Conservation (phyloP, 2,113 vertebrate species). For the Tyrannus savana region DNA sequence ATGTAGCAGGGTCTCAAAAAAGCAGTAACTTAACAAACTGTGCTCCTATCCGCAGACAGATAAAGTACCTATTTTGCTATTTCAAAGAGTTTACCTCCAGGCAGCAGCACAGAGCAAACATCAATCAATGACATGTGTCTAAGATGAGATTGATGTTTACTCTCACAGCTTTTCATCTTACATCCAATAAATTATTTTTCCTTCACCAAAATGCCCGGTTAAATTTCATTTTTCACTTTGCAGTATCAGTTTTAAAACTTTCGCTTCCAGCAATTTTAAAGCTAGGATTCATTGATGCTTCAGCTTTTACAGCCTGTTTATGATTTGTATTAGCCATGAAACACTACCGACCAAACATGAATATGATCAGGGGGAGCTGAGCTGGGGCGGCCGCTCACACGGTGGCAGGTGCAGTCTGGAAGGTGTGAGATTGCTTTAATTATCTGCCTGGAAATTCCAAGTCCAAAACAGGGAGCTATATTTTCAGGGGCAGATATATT, state of each 20-base stretch:
- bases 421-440: slow-evolving; percentile 5
- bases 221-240: slow-evolving; percentile 77
- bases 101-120: slow-evolving; percentile 58
- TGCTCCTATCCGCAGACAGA: slow-evolving; percentile 64
- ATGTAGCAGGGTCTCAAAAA: slow-evolving; percentile 69
- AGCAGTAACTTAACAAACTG: slow-evolving; percentile 69
- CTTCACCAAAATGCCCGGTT: slow-evolving; percentile 72
- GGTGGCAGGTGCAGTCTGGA: slow-evolving; percentile 22
- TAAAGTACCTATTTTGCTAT: slow-evolving; percentile 76
- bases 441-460: slow-evolving; percentile 12
- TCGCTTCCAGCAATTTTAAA: slow-evolving; percentile 63
- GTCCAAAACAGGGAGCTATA: not conserved
- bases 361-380: not conserved
- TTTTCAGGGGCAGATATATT: not conserved
- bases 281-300: slow-evolving; percentile 30
- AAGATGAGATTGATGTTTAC: slow-evolving; percentile 68
- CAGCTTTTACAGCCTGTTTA: slow-evolving; percentile 43
- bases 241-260: slow-evolving; percentile 71
- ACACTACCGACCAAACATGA: not conserved
- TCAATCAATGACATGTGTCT: slow-evolving; percentile 71
- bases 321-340: slow-evolving; percentile 60
- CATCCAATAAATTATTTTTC: slow-evolving; percentile 76
- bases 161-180: slow-evolving; percentile 67
- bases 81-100: slow-evolving; percentile 69
- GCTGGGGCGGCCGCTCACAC: not conserved